These are phyloP conservation scores for Chaitophorus viminalis DNA, from an alignment of 2,888 invertebrate species.

Conservation along the genomic window DNA sequence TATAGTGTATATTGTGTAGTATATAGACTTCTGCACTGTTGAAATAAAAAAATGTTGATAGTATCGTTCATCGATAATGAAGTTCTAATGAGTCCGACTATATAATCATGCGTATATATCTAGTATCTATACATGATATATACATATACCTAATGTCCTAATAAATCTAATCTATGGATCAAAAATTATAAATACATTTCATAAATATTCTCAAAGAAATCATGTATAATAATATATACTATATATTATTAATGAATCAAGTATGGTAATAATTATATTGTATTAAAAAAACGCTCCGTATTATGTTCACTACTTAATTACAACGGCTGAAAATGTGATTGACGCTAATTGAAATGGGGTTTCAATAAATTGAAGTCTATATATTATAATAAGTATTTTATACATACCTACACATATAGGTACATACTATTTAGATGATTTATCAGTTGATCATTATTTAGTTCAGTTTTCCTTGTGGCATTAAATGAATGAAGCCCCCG, in stretches of 20 bases:
- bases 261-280: not conserved
- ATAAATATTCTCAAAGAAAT: not conserved
- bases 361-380: not conserved
- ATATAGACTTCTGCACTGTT: too few species aligned
- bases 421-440: not conserved
- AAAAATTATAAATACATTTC: not conserved
- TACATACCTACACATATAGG: not conserved
- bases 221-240: not conserved
- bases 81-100: too few species aligned
- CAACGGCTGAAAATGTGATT: not conserved
- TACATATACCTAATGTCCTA: too few species aligned
- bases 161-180: not conserved
- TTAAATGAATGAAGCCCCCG: not conserved
- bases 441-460: slow-evolving; percentile 3
- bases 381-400: not conserved
- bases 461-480: not conserved
- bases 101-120: too few species aligned
- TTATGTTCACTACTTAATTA: slow-evolving; percentile 3
- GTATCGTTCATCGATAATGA: too few species aligned
- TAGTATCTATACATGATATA: too few species aligned
- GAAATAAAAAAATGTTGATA: too few species aligned
- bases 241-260: not conserved
- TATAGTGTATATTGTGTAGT: too few species aligned
- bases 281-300: not conserved
- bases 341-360: slow-evolving; percentile 34